These are phyloP conservation scores for Linhomoeus sp. DNA, from an alignment of 2,888 invertebrate species.

Conservation along the genomic window DNA sequence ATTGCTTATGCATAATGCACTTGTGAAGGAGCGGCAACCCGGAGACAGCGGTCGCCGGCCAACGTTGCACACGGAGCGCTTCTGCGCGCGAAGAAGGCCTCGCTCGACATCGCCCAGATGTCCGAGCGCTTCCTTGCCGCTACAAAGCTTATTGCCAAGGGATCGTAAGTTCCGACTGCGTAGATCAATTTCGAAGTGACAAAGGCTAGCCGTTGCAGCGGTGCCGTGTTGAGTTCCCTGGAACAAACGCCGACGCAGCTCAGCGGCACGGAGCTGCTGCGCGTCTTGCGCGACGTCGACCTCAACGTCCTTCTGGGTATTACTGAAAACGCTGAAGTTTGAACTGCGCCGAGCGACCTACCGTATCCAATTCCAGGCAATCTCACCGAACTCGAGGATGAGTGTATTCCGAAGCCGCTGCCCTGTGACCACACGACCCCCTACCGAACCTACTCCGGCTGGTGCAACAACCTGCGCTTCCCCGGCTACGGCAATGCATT, in stretches of 20 bases:
- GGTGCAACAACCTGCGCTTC: conserved; percentile 59
- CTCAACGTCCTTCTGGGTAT: conserved; percentile 16
- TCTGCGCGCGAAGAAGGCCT: conserved; percentile 23
- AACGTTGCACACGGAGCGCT: conserved; percentile 17
- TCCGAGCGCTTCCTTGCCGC: conserved; percentile 22
- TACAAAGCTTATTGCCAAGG: conserved; percentile 18
- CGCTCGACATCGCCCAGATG: conserved; percentile 19
- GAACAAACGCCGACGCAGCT: conserved; percentile 3
- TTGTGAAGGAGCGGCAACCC: too few species aligned
- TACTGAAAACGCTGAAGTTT: too few species aligned
- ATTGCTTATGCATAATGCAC: too few species aligned
- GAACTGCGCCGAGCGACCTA: too few species aligned
- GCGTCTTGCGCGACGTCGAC: conserved; percentile 19
- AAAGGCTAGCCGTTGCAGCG: too few species aligned
- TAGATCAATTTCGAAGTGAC: too few species aligned
- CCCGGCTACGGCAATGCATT: conserved; percentile 61
- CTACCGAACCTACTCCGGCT: conserved; percentile 66
- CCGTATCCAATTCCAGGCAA: too few species aligned
- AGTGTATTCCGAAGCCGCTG: conserved; percentile 20
- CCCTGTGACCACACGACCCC: conserved; percentile 26
- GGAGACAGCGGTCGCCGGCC: too few species aligned
- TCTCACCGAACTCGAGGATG: too few species aligned
- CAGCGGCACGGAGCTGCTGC: not conserved
- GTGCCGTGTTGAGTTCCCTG: not conserved
- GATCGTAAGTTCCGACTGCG: conserved; percentile 21